Percentiles rank a stretch among this genome's conserved stretches.
Conservation (phyloP, 2,888 invertebrate genomes). For the Drosophila yooni region DNA sequence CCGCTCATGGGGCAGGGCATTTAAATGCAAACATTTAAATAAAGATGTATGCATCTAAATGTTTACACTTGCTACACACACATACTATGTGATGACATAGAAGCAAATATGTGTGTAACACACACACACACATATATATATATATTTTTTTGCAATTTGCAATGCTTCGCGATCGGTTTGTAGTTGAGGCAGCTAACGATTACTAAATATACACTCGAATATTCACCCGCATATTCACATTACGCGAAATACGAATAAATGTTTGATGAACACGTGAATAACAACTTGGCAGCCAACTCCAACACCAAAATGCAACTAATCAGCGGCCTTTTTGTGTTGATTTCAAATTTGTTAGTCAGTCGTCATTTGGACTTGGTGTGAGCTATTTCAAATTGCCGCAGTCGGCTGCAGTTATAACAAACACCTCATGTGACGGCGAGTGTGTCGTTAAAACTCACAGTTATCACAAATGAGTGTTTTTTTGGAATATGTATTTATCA, state of each 20-base stretch:
- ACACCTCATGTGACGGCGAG: constrained; percentile 18
- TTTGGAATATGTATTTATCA: constrained; percentile 45
- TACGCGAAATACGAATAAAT: neutral
- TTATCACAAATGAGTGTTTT: constrained; percentile 32
- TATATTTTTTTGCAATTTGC: constrained; percentile 38
- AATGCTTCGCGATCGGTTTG: constrained; percentile 42
- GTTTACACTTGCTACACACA: constrained; percentile 29
- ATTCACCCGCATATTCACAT: constrained; percentile 12
- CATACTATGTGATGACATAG: constrained; percentile 16
- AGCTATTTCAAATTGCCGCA: neutral
- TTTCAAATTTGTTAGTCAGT: neutral
- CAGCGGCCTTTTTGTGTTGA: neutral
- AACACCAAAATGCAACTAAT: neutral
- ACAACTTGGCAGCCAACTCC: constrained; percentile 9
- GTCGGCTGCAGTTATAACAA: constrained; percentile 6
- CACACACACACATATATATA: constrained; percentile 4
- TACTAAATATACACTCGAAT: constrained; percentile 35
- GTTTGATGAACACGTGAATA: constrained; percentile 10
- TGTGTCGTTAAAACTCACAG: constrained; percentile 5
- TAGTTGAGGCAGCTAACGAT: constrained; percentile 25
- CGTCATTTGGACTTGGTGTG: neutral
- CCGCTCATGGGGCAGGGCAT: constrained; percentile 17
- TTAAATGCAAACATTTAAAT: constrained; percentile 18
- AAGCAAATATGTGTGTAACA: neutral
- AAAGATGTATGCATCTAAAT: constrained; percentile 10